Percentiles rank a stretch among this genome's conserved stretches.
These are phyloP conservation scores for Globodera ellingtonae DNA, from an alignment of 1,140 invertebrate genomes.

Conservation along the genomic window DNA sequence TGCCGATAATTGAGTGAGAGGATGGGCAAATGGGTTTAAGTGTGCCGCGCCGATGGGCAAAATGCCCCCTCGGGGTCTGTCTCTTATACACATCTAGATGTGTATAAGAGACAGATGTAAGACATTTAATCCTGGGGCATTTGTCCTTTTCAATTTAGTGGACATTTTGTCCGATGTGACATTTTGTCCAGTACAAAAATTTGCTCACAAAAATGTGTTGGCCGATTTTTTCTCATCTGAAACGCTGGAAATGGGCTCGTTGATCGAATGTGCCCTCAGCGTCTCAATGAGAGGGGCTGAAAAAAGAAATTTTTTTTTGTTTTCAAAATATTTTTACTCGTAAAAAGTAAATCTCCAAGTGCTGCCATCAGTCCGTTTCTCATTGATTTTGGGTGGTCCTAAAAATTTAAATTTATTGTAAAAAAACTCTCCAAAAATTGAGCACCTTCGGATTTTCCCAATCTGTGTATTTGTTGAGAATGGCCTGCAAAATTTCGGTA, in stretches of 20 bases:
- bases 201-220: constrained; percentile 34
- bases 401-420: neutral
- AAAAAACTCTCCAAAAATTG: neutral
- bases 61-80: too few relatives aligned
- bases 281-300: constrained; percentile 30
- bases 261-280: constrained; percentile 78
- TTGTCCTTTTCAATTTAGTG: too few relatives aligned
- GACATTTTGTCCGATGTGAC: too few relatives aligned
- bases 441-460: constrained; percentile 79
- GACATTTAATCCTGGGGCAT: too few relatives aligned
- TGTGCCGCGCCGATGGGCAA: too few relatives aligned
- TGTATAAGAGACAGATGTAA: too few relatives aligned
- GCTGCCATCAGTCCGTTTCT: constrained; percentile 88
- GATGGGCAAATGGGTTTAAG: too few relatives aligned
- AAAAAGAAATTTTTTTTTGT: constrained; percentile 72
- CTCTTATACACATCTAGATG: too few relatives aligned
- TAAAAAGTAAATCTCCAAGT: constrained; percentile 82
- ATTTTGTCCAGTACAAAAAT: neutral
- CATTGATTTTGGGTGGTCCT: constrained; percentile 81
- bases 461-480: constrained; percentile 95
- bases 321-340: constrained; percentile 84
- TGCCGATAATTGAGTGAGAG: too few relatives aligned
- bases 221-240: constrained; percentile 28
- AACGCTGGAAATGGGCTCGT: constrained; percentile 50
- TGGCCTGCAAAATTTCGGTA: constrained; percentile 93